Conservation (phyloP, 2,113 vertebrate species). For the Xenopus borealis region DNA sequence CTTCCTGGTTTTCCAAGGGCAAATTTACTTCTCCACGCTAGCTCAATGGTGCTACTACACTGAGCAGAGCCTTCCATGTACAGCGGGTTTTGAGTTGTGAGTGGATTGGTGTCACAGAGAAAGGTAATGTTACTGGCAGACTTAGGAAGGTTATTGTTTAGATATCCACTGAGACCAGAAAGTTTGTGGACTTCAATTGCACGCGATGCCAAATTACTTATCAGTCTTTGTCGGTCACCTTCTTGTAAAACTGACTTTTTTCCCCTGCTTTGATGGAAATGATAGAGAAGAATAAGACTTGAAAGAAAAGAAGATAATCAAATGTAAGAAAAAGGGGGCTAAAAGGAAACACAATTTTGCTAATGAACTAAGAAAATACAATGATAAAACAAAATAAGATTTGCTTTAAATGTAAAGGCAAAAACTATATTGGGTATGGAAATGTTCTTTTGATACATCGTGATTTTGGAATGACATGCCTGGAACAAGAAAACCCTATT, state of each 20-base stretch:
- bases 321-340: conserved; percentile 64
- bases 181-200: conserved; percentile 74
- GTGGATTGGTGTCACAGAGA: conserved; percentile 74
- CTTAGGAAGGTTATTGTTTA: conserved; percentile 73
- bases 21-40: conserved; percentile 63
- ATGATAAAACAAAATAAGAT: not conserved
- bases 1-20: conserved; percentile 59
- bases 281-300: conserved; percentile 84
- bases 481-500: no score
- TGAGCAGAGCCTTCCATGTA: conserved; percentile 68
- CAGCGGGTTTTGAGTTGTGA: conserved; percentile 75
- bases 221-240: conserved; percentile 75
- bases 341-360: not conserved
- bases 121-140: conserved; percentile 81
- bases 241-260: conserved; percentile 85
- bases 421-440: no score
- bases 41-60: conserved; percentile 59
- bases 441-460: no score
- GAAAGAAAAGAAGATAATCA: conserved; percentile 81
- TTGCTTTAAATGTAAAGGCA: not conserved
- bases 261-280: conserved; percentile 87
- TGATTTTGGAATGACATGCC: no score
- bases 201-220: conserved; percentile 78
- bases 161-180: conserved; percentile 70
- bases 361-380: not conserved